phyloP scores from a whole-genome alignment of 2,113 vertebrate genomes.

The Ictalurus furcatus region DNA sequence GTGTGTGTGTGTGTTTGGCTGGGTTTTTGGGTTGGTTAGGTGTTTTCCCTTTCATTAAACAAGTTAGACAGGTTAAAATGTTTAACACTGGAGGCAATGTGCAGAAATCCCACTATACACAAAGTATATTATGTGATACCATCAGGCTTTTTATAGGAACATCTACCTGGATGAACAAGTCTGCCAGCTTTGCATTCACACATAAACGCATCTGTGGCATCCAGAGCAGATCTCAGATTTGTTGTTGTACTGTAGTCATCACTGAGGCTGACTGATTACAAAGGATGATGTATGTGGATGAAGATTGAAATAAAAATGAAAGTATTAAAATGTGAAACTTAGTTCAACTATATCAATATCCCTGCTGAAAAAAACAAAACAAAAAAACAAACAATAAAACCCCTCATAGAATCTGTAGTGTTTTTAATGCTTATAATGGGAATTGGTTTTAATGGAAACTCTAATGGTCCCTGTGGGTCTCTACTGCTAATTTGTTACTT shows the following conservation, averaged over 20 bases:
- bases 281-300: background rate
- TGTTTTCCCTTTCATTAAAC: slow-evolving; percentile 38
- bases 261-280: background rate
- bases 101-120: slow-evolving; percentile 10
- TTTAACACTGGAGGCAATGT: background rate
- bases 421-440: no score
- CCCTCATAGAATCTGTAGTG: no score
- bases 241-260: background rate
- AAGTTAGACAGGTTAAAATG: slow-evolving; percentile 48
- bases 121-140: background rate
- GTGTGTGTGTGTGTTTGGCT: background rate
- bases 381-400: no score
- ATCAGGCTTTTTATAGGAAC: slow-evolving; percentile 4
- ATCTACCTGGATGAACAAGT: slow-evolving; percentile 5
- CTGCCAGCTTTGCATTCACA: background rate
- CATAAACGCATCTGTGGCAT: background rate
- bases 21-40: background rate
- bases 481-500: no score
- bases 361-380: no score
- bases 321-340: background rate
- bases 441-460: no score
- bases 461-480: no score
- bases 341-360: background rate
- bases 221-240: background rate
- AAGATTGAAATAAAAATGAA: background rate